Evolutionary conservation across 1,140 invertebrate genomes (phyloP).

Genomic region (Melanaphis sacchari): DNA sequence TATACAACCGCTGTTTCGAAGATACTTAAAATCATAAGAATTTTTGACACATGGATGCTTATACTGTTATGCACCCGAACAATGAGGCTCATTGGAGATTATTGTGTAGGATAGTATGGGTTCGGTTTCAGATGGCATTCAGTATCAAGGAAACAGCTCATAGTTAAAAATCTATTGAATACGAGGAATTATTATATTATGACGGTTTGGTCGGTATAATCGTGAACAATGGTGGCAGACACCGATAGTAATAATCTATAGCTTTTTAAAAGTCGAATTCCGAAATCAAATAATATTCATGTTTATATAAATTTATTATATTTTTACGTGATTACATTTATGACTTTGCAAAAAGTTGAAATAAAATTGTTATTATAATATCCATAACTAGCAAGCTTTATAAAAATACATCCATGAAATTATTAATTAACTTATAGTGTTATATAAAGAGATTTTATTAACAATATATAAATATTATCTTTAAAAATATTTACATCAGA

Average conservation of each 20-base stretch:
- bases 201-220: neutral
- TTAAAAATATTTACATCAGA: neutral
- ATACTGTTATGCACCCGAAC: neutral
- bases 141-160: neutral
- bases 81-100: neutral
- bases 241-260: neutral
- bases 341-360: neutral
- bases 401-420: neutral
- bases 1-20: neutral
- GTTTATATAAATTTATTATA: neutral
- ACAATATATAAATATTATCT: neutral
- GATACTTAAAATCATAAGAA: neutral
- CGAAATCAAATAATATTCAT: neutral
- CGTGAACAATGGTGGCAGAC: neutral
- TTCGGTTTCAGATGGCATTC: neutral
- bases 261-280: neutral
- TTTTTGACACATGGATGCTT: neutral
- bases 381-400: neutral
- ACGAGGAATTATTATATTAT: neutral
- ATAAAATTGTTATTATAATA: neutral
- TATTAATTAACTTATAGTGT: neutral
- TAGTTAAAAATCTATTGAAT: neutral
- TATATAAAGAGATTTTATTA: neutral
- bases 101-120: neutral
- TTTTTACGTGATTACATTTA: neutral